Base-by-base conservation (phyloP, 1,140 invertebrate species). In the Papilio dardanus region DNA sequence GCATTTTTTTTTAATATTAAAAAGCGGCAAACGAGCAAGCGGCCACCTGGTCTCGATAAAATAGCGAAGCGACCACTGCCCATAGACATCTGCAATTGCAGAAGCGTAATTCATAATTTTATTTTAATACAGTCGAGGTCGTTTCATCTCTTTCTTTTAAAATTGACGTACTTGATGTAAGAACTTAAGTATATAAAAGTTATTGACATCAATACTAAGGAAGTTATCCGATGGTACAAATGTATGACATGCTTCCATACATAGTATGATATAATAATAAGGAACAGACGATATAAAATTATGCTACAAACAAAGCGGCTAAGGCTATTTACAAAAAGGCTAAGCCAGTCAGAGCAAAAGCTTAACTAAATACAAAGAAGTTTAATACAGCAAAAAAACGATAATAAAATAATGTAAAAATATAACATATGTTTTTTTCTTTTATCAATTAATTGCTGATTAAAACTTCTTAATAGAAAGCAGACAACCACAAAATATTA, bases 391-490 rank as follows among this genome's bases (percentile, higher is more conserved):
- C 12, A 62, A 54, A 54, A n/a, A n/a, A n/a, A n/a, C n/a, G n/a
- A n/a, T n/a, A n/a, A 24, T 24, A 54, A n/a, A 24, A 0, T 24
- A 10, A 28, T 28, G 6, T 19, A 6, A 46, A n/a, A n/a, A n/a
- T n/a, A n/a, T n/a, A n/a, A n/a, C n/a, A n/a, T n/a, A n/a, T 16
- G 5, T n/a, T 19, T n/a, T 46, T 12, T 0, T 46, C 16, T 42
- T n/a, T 54, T 54, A 54, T 54, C 10, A 46, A 71, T 71, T 71
- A 28, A 54, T 46, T 71, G 46, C 71, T 54, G 8, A 19, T 33
- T 33, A 58, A 54, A 19, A 54, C 42, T 42, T 37, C 7, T 4
- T 37, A 69, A 62, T 4, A 62, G 2, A 40, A 73, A 73, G 69
- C 46, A 19, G 24, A 50, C 30, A 71, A 71, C 30, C 35, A 71